A percentile compares a stretch with the other conserved stretches of the same genome.
These are phyloP conservation scores for Oscheius sp. DNA, from an alignment of 2,888 invertebrate species.

Conservation along the genomic window DNA sequence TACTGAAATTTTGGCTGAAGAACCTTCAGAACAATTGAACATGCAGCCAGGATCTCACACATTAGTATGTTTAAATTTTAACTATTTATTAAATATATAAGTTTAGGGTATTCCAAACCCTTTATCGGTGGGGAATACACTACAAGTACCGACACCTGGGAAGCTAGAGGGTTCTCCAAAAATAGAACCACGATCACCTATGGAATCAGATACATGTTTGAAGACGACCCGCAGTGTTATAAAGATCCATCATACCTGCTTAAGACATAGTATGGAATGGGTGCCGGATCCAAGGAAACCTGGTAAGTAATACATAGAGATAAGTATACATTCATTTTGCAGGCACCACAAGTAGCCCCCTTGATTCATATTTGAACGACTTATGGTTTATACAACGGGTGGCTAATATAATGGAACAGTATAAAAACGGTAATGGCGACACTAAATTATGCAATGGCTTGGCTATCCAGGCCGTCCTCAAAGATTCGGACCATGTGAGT, in stretches of 20 bases:
- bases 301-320: background rate
- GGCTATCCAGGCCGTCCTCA: background rate
- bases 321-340: background rate
- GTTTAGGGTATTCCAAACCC: background rate
- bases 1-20: background rate
- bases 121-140: background rate
- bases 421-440: conserved; percentile 1
- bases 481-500: conserved; percentile 9
- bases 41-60: background rate
- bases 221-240: background rate
- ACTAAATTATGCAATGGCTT: background rate
- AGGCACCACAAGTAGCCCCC: background rate
- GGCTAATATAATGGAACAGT: conserved; percentile 11
- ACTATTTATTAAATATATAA: background rate
- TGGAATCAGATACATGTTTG: background rate
- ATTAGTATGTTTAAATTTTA: background rate
- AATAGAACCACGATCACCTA: background rate
- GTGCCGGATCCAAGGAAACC: background rate
- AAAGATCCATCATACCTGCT: background rate
- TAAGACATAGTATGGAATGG: background rate
- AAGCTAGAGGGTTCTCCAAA: background rate
- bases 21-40: background rate
- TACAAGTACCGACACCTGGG: background rate
- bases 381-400: conserved; percentile 7
- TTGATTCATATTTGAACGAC: conserved; percentile 6